Percentiles rank a stretch among this genome's conserved stretches.
These are phyloP conservation scores for Protosalanx chinensis DNA, from an alignment of 2,797 vertebrate genomes.

Conservation along the genomic window DNA sequence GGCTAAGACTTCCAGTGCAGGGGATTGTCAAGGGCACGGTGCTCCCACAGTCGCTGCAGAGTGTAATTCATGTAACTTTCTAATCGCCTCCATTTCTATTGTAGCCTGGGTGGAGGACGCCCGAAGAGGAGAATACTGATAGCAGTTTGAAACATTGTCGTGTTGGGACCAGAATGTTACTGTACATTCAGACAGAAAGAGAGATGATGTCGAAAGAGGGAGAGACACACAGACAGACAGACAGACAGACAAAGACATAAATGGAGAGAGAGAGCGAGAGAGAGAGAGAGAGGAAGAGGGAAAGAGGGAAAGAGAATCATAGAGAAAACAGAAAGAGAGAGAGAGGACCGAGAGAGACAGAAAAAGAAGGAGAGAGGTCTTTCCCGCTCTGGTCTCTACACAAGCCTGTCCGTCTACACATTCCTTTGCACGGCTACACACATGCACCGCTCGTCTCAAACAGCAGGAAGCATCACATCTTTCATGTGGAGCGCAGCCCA, in stretches of 20 bases:
- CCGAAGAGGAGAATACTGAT: not conserved
- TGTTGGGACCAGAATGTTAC: constrained; percentile 5
- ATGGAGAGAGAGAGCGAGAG: not conserved
- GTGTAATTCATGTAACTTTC: constrained; percentile 4
- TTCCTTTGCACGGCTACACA: constrained; percentile 60
- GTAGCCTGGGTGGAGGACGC: no score
- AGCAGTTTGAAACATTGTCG: not conserved
- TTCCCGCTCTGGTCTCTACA: constrained; percentile 31
- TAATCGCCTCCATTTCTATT: not conserved
- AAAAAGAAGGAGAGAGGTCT: not conserved
- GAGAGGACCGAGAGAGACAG: constrained; percentile 7
- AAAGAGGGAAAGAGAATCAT: no score
- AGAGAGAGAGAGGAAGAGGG: not conserved
- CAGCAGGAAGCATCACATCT: constrained; percentile 66
- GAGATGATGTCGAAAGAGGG: not conserved
- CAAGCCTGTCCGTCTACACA: constrained; percentile 60
- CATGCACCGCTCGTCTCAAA: constrained; percentile 59
- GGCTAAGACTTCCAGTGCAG: constrained; percentile 71
- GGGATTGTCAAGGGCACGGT: constrained; percentile 70
- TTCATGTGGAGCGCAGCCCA: constrained; percentile 74
- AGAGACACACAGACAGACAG: not conserved
- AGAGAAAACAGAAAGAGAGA: not conserved
- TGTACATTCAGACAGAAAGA: not conserved
- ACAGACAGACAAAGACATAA: not conserved
- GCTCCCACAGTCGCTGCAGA: constrained; percentile 43